Base-by-base conservation (phyloP, 2,113 vertebrate species). In the Scomber japonicus region DNA sequence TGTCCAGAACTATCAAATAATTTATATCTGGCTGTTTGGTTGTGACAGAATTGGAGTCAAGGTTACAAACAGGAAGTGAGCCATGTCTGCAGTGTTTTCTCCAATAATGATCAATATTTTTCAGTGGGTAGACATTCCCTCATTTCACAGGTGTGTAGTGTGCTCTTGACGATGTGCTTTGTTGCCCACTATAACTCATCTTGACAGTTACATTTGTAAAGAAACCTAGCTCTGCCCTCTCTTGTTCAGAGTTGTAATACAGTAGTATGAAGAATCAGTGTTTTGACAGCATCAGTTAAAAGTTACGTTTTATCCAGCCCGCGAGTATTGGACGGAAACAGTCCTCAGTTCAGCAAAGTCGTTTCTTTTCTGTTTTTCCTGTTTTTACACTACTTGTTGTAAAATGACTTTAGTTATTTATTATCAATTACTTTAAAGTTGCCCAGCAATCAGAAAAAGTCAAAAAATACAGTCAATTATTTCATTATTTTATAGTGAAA, bases 51-150 rank as follows among this genome's bases (percentile, higher is more conserved):
- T 48, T 64, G 17, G 66, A 71, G 35, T 48, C 1, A 13, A 54
- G 45, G 56, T 49, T 67, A 62, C 27, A 66, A 64, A 83, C 46
- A 73, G 72, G 60, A 83, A 68, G 69, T 56, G 14, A 44, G 21
- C 13, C 46, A 30, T 24, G 56, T 74, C 63, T 13, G 46, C 46
- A 54, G 35, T 40, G 35, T 40, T 48, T 53, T 71, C 4, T 54
- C 35, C n/a, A 35, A 10, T 16, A 30, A 2, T 17, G 35, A 30
- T 68, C 35, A 35, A 44, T 73, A 35, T 63, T 30, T 9, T 13
- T 46, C 10, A 19, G 21, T 4, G 35, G 17, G 5, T 27, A 45
- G 6, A 13, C 6, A 0, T 27, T 27, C 24, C 24, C 24, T 27
- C 24, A 27, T 27, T 27, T 1, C 24, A 27, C 24, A 27, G 11